Evolutionary conservation across 2,113 vertebrate genomes (phyloP), one percentile per base, ranked within the genome.

Genomic region (Otocyon megalotis): DNA sequence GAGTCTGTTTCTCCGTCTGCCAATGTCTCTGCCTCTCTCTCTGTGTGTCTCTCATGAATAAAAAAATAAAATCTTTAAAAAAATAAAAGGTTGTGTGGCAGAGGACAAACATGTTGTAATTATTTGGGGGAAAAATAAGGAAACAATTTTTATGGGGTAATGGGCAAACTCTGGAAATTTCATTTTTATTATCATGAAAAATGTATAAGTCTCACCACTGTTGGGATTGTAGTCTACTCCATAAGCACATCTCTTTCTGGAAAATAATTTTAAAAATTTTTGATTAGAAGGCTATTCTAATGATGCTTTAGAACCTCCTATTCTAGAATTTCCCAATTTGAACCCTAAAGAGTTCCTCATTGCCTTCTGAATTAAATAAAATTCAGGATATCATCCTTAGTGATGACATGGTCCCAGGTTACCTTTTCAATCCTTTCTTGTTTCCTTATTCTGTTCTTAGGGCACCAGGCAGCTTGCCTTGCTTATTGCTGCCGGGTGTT

Each of bases 181-280:
- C 14, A 50, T 56, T 93, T 93, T 95, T 89, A 72, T 89, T n/a
- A 72, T 63, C 19, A 20, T 85, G 65, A 93, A 90, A 91, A 48
- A 30, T 60, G 26, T 69, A 48, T 76, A n/a, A 74, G 53, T 94
- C 88, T 74, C 16, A 22, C 43, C 62, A 72, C 60, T 54, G 17
- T 69, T 50, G 93, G 50, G 58, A 95, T 63, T 62, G 30, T 6
- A n/a, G 28, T 71, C 65, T 26, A 37, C 74, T 81, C 63, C 32
- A 85, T 58, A 65, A 95, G 63, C 14, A 63, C 2, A 22, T 65
- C 32, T 92, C 56, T 43, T 62, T 88, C 71, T 85, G 48, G 10
- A 93, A 93, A 90, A 86, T 54, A 93, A 93, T 10, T 37, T 30
- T 15, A 37, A 13, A 88, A 90, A 26, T 50, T 65, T 56, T 69